Percentiles rank a stretch among this genome's conserved stretches.
These are phyloP conservation scores for Euzetes globulus DNA, from an alignment of 2,888 invertebrate genomes.

Conservation along the genomic window DNA sequence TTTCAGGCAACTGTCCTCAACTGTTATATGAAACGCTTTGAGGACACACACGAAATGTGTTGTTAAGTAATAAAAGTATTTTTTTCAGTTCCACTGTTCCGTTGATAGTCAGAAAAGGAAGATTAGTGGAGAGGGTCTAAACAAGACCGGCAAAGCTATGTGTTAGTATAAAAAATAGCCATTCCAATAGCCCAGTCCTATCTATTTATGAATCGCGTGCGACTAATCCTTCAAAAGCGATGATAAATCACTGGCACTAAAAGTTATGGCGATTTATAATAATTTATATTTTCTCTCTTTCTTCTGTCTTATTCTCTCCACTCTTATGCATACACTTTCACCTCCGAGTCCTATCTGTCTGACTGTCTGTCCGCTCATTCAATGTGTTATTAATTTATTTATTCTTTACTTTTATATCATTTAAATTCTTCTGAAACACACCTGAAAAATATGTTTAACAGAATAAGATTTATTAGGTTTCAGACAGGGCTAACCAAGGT, in stretches of 20 bases:
- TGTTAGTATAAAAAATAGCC: no score
- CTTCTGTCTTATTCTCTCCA: background rate
- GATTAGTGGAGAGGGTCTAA: no score
- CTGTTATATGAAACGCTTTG: background rate
- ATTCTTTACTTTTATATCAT: background rate
- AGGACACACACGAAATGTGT: background rate
- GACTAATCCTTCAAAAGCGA: slow-evolving; percentile 15
- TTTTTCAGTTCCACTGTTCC: background rate
- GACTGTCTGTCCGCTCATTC: background rate
- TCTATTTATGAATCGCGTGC: background rate
- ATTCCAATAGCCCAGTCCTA: background rate
- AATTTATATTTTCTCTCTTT: background rate
- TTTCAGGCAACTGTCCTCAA: background rate
- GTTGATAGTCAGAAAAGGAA: no score
- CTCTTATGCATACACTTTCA: background rate
- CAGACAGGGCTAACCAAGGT: no score
- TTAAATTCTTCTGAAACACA: background rate
- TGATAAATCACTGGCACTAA: slow-evolving; percentile 17
- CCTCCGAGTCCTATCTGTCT: background rate
- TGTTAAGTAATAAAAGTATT: background rate
- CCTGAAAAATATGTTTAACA: background rate
- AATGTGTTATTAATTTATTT: slow-evolving; percentile 6
- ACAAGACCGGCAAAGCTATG: no score
- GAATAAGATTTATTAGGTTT: background rate
- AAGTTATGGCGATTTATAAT: slow-evolving; percentile 19